Base-by-base conservation (phyloP, 2,888 invertebrate species). In the Melinaea menophilus region DNA sequence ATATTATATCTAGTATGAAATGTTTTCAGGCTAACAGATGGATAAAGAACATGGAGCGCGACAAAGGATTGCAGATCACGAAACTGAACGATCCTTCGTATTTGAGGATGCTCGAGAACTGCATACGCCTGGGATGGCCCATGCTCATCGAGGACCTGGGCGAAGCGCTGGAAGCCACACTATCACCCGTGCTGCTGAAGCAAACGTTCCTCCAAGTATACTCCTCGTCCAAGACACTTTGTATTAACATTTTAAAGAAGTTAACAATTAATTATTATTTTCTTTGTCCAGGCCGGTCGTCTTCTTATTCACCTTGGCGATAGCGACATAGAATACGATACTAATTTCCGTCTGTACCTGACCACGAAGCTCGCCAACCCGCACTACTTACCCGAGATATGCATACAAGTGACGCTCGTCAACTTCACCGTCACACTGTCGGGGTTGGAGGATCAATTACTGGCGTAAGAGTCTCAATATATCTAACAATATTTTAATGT, bases 351-450 rank as follows among this genome's bases (percentile, higher is more conserved):
- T 56, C 92, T 98, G 56, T 98, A 97, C 81, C 94, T 98, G 77
- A 98, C 98, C 0, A 97, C 98, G 1, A 98, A 98, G 84, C 88
- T 98, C 62, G 93, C 97, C 0, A 98, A 98, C 90, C 98, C 98
- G 0, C 98, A 98, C 87, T 98, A 97, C 84, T 85, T 98, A 68
- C 98, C 98, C 0, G 98, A 98, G 71, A 94, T 97, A 67, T 97
- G 98, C 77, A 97, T 97, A 65, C 96, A 97, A 90, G 98, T 98
- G 1, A 97, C 97, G 0, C 91, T 98, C 11, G 95, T 98, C 5
- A 98, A 98, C 86, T 98, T 98, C 80, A 95, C 97, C 60, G 98
- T 98, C 46, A 98, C 98, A 0, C 93, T 94, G 0, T 94, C 94
- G 55, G 98, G 98, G 3, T 89, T 98, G 3, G 98, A 98, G 81